Base-by-base conservation (phyloP, 2,797 vertebrate species). In the Alexandromys oeconomus region DNA sequence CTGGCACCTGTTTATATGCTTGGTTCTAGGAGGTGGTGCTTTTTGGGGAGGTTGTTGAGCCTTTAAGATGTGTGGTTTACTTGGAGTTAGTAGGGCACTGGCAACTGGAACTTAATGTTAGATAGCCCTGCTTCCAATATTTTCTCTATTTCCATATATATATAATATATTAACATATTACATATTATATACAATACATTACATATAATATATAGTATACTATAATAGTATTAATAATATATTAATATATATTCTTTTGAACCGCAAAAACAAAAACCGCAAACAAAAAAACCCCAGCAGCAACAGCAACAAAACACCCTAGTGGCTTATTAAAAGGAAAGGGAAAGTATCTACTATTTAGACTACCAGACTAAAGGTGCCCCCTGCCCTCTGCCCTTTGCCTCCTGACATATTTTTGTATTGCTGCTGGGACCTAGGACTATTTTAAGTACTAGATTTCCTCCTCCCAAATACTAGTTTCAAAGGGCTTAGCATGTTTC, bases 371-470 rank as follows among this genome's bases (percentile, higher is more conserved):
- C 19, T 54, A 65, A 67, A 31, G 2, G 25, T 65, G 2, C 6
- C 34, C 63, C 23, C 73, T n/a, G 61, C 23, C 0, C 61, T 6
- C 6, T 57, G 54, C 11, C 27, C 11, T 65, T 2, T 67, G 65
- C 3, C 69, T 3, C 19, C 59, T 84, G 29, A 27, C 5, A 63
- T 23, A 14, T 27, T 25, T 77, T 15, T 86, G 25, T 93, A 15
- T 61, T 87, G 57, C n/a, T 92, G 31, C 65, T 29, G 6, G 3
- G 29, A 76, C 4, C 12, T 65, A 11, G 29, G 43, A 71, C 65
- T 92, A 48, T 61, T 92, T 90, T 71, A 43, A 88, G 11, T 74
- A 12, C 87, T 73, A 94, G 21, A 71, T 80, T 84, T 88, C 91
- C 12, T 79, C 37, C 27, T 89, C 37, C 7, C 29, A 89, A 34